Evolutionary conservation across 2,113 vertebrate genomes (phyloP).

Genomic region (Semnopithecus entellus): DNA sequence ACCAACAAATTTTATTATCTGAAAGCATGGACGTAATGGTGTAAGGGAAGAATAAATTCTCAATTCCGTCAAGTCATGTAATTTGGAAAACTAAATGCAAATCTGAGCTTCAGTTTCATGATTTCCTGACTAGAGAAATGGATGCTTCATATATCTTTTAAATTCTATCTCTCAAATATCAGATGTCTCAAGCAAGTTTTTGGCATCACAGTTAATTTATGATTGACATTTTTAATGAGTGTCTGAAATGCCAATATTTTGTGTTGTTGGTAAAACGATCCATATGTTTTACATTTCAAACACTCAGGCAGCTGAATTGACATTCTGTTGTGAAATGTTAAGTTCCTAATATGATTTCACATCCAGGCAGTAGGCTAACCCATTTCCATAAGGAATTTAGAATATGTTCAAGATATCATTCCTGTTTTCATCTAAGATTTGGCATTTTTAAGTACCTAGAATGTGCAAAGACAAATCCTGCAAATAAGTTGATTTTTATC

Average conservation of each 20-base stretch:
- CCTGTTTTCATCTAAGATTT: conserved; percentile 9
- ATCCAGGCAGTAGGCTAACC: conserved; percentile 61
- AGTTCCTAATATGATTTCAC: conserved; percentile 69
- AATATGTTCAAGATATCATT: conserved; percentile 41
- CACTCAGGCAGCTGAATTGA: conserved; percentile 75
- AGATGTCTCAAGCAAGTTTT: conserved; percentile 75
- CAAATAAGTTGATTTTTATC: not conserved
- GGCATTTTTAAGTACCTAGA: conserved; percentile 13
- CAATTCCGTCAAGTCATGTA: conserved; percentile 6
- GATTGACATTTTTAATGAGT: conserved; percentile 79
- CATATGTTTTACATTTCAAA: conserved; percentile 79
- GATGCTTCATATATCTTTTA: conserved; percentile 65
- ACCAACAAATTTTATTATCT: not conserved
- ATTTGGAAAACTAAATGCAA: conserved; percentile 33
- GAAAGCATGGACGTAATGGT: not conserved
- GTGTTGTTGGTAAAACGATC: conserved; percentile 78
- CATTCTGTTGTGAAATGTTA: conserved; percentile 80
- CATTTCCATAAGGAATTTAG: conserved; percentile 64
- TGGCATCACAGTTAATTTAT: conserved; percentile 76
- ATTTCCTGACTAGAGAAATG: conserved; percentile 39
- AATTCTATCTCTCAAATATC: conserved; percentile 69
- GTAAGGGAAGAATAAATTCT: not conserved
- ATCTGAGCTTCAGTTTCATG: conserved; percentile 29
- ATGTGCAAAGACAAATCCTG: not conserved
- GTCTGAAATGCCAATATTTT: conserved; percentile 81